Base-by-base conservation (phyloP, 2,888 invertebrate species). In the Eulithis prunata region DNA sequence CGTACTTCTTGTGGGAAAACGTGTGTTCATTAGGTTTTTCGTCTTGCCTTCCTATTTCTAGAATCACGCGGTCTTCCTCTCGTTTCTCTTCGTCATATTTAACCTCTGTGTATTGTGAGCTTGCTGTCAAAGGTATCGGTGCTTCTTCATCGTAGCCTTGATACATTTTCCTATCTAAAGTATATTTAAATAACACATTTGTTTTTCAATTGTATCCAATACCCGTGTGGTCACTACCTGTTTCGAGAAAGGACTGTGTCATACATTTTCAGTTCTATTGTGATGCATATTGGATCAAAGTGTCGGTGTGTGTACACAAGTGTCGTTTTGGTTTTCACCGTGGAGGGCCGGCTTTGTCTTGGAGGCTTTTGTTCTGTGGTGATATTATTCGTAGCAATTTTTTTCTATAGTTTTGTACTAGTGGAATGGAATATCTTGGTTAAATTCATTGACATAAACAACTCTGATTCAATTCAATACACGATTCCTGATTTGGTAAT, bases 241-340 rank as follows among this genome's bases (percentile, higher is more conserved):
- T 76, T 69, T 71, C 72, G 64, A 73, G 68, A 75, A 69, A 77
- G 80, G 84, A 91, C 92, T 92, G 92, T 90, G 86, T 88, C 89
- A 85, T 83, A 84, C 80, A 80, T 79, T 83, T 41, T 86, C 79
- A 79, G 80, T 71, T 61, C 90, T 82, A 85, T 93, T 93, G 92
- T 93, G 80, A 93, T 92, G 92, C 82, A 92, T 91, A 93, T 92
- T 86, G 84, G 88, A 92, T 92, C 89, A 91, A 90, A 90, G 81
- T 82, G 71, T 81, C 83, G 78, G 82, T 88, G 88, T 88, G 88
- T 93, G 88, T 93, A 88, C 89, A 88, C 90, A 90, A 91, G 85
- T 74, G 80, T 83, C 82, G 81, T 87, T 88, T 88, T 81, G 83
- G 81, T 84, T 84, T 84, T 82, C 78, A 79, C 75, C 75, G 80